Percentiles rank a stretch among this genome's conserved stretches.
phyloP scores from a whole-genome alignment of 2,888 invertebrate genomes.

The Hypsopygia costalis region DNA sequence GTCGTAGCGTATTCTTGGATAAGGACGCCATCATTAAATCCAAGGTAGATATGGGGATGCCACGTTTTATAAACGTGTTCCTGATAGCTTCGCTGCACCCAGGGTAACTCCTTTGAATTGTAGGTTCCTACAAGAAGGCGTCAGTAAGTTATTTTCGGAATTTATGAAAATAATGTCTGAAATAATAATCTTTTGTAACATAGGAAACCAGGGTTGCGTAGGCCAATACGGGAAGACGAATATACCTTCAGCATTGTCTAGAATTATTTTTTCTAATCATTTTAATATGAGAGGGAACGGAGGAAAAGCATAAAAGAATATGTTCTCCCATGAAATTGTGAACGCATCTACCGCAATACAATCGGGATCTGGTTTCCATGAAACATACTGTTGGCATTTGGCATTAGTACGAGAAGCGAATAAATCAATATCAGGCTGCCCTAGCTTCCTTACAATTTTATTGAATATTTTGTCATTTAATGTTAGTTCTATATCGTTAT shows the following conservation, averaged over 20 bases:
- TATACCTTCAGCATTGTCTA: conserved; percentile 8
- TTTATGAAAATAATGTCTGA: not conserved
- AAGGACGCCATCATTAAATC: conserved; percentile 13
- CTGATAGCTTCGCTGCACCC: conserved; percentile 13
- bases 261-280: not conserved
- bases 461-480: not conserved
- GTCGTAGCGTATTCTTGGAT: conserved; percentile 8
- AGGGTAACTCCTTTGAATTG: conserved; percentile 9
- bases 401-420: conserved; percentile 2
- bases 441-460: not conserved
- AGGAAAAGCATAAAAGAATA: conserved; percentile 2
- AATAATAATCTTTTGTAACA: conserved; percentile 3
- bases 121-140: conserved; percentile 5
- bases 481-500: not conserved
- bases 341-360: not conserved
- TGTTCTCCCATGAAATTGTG: not conserved
- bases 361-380: conserved; percentile 1
- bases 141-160: no score
- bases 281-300: not conserved
- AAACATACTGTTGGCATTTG: not conserved
- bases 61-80: conserved; percentile 7
- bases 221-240: conserved; percentile 10
- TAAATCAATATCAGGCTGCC: not conserved
- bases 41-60: conserved; percentile 6
- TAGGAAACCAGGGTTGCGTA: not conserved